Conservation (phyloP, 2,888 invertebrate genomes). For the Sarcophaga caerulescens region DNA sequence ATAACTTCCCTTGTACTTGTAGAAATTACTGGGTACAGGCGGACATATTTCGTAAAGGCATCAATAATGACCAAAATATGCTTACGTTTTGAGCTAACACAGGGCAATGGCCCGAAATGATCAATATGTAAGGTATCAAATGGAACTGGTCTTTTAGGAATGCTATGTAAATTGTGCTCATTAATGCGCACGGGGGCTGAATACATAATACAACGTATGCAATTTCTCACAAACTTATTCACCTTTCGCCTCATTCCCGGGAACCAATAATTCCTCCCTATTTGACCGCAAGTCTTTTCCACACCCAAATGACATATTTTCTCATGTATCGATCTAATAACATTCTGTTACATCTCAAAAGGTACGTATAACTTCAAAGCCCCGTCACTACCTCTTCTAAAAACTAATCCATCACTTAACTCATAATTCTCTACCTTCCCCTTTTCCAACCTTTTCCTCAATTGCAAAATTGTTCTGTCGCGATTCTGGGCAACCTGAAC, state of each 20-base stretch:
- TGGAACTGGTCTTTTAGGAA: constrained; percentile 3
- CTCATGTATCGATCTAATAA: constrained; percentile 30
- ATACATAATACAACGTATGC: constrained; percentile 23
- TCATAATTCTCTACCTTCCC: not conserved
- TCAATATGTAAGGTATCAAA: constrained; percentile 20
- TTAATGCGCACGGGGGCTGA: not conserved
- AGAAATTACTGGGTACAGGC: constrained; percentile 21
- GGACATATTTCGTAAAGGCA: constrained; percentile 24
- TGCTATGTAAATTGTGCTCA: not conserved
- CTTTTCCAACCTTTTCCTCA: constrained; percentile 27
- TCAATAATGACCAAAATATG: constrained; percentile 30
- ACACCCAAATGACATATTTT: constrained; percentile 28
- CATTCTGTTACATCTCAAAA: constrained; percentile 8
- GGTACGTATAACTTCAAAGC: constrained; percentile 18
- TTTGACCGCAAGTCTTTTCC: constrained; percentile 16
- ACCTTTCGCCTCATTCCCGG: constrained; percentile 3
- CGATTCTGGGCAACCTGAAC: constrained; percentile 46
- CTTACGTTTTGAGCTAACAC: constrained; percentile 17
- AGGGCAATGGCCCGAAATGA: constrained; percentile 12
- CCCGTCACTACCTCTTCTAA: not conserved
- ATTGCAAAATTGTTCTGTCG: constrained; percentile 8
- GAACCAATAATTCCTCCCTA: constrained; percentile 26
- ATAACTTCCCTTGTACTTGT: constrained; percentile 35
- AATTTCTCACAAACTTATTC: not conserved
- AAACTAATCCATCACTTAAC: constrained; percentile 14